phyloP scores from a whole-genome alignment of 2,113 vertebrate species.

The Rhabdornis inornatus region DNA sequence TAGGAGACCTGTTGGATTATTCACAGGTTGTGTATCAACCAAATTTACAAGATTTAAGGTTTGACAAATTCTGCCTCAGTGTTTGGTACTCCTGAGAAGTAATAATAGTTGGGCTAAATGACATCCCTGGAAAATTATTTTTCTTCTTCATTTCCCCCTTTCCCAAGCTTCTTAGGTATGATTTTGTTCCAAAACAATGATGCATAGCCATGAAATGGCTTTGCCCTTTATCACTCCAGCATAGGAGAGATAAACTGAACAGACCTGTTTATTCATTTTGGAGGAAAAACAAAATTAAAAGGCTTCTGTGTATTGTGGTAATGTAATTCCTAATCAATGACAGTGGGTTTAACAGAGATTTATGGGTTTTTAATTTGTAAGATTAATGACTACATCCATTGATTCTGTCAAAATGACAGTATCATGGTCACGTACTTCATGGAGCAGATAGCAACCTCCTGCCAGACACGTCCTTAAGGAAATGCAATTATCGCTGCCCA shows the following conservation, averaged over 20 bases:
- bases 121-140: background rate
- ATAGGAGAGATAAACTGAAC: constrained; percentile 16
- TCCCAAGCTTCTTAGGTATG: background rate
- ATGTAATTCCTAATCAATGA: constrained; percentile 61
- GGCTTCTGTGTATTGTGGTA: constrained; percentile 58
- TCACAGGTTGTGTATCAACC: background rate
- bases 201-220: constrained; percentile 53
- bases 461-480: constrained; percentile 63
- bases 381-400: constrained; percentile 45
- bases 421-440: constrained; percentile 72
- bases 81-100: background rate
- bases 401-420: constrained; percentile 53
- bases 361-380: constrained; percentile 61
- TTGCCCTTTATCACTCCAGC: constrained; percentile 31
- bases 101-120: background rate
- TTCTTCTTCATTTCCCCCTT: background rate
- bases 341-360: constrained; percentile 52
- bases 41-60: background rate
- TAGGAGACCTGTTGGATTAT: background rate
- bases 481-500: constrained; percentile 71
- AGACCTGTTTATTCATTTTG: constrained; percentile 44
- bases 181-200: constrained; percentile 12
- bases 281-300: constrained; percentile 62
- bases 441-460: constrained; percentile 38
- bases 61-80: background rate